Base-by-base conservation (phyloP, 1,140 invertebrate genomes). In the Lucilia sericata region DNA sequence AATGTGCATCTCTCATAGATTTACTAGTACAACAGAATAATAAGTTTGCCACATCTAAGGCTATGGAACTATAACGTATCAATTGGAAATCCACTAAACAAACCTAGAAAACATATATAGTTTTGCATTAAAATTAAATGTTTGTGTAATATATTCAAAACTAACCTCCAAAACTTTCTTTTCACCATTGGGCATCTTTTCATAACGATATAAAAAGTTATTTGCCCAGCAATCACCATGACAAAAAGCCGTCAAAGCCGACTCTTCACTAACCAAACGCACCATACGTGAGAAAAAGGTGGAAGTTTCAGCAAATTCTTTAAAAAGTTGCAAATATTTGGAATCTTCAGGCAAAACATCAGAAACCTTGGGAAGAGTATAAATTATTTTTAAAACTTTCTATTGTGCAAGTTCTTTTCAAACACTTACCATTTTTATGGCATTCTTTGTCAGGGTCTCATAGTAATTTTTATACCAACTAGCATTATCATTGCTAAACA, bases 211-310 rank as follows among this genome's bases (percentile, higher is more conserved):
- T 1, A 95, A 86, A 85, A 96, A 93, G 88, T 96, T 96, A 85
- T 95, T 95, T 0, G 94, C 95, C 95, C 95, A 95, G 87, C 94
- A 95, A 84, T 96, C 95, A 0, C 95, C 95, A 85, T 96, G 95
- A 84, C 94, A 94, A 83, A 96, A 94, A 5, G 95, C 94, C 0
- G 94, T 94, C 21, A 95, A 88, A 0, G 94, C 93, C 21, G 94
- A 94, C 85, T 92, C 91, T 0, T 93, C 91, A 2, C 93, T 91
- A 2, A 94, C 94, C 83, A 95, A 86, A 36, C 94, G 92, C 65
- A 94, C 93, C 94, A 95, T 95, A 1, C 92, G 93, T 0, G 92
- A 92, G 86, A 95, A 95, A 87, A 95, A 95, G 2, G 92, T 93
- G 4, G 94, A 92, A 84, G 94, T 93, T 36, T 92, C 92, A 19